Base-by-base conservation (phyloP, 1,140 invertebrate species). In the Heliconius nattereri region DNA sequence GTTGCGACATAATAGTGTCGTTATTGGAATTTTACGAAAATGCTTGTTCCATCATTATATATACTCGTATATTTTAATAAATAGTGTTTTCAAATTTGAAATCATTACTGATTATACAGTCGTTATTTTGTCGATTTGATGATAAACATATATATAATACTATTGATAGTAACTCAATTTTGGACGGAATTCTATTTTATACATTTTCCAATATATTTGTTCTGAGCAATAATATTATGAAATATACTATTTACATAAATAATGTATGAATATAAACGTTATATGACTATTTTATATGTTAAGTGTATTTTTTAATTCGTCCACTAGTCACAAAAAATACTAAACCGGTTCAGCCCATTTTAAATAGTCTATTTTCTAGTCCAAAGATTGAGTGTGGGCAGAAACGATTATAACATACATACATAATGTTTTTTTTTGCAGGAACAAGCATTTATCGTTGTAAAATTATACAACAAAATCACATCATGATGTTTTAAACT, bases 101-200 rank as follows among this genome's bases (percentile, higher is more conserved):
- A 66, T 26, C 9, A 66, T 29, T 23, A 60, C 54, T 23, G 54
- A 60, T 23, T 60, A 23, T 23, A 60, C 54, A 23, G 54, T 60
- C n/a, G 20, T 60, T 26, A 60, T 60, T 23, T 60, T 60, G n/a
- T 60, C n/a, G 54, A 60, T 60, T 11, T 23, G 54, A 60, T 60
- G 7, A 60, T 60, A 60, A 60, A 52, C 49, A 60, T 60, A 60
- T 66, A 37, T 32, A 57, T 40, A 16, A 32, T 70, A 60, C 75
- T 76, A 76, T 76, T 70, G 75, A 71, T 76, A 76, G 75, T 76
- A 76, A 76, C 75, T 76, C 75, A 76, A 76, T 70, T 76, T 76
- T 76, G 75, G 75, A 76, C 75, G 75, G 75, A 76, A 66, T 70
- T 76, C 60, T 76, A 76, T 76, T 76, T 60, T 66, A 26, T 76